Base-by-base conservation (phyloP, 2,888 invertebrate genomes). In the Caenorhabditis panamensis region DNA sequence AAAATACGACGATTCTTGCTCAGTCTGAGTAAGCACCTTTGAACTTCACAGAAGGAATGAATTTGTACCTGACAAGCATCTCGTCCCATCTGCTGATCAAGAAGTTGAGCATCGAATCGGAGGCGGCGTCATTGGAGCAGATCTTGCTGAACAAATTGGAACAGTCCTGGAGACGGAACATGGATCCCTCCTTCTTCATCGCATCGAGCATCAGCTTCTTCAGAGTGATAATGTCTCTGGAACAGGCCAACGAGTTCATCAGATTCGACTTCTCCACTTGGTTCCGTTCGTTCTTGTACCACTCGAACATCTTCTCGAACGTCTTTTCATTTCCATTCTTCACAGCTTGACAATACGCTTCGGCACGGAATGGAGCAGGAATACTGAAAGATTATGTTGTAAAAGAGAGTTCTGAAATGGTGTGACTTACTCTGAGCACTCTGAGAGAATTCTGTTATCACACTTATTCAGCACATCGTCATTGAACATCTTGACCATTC, bases 311-410 rank as follows among this genome's bases (percentile, higher is more conserved):
- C 61, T 79, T 72, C 9, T 88, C 83, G 64, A 82, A 90, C 6
- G 82, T 86, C 6, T 78, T 69, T 9, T 84, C 77, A n/a, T 85
- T 68, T 18, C 88, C 88, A 56, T 86, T 84, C 59, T 78, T 81
- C 0, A 90, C 86, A 11, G 89, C 90, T 37, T 82, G 77, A 76
- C 90, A 90, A 64, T 90, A 90, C 22, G 85, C 82, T 26, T 78
- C 56, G 0, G 58, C 49, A 18, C 90, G 83, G 18, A 90, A 80
- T 28, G 88, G 87, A 28, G 88, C 86, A 0, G 89, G 79, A 5
- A 90, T 84, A 64, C 87, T 86, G 37, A 68, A 87, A 68, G 20
- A 18, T n/a, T n/a, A 54, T 36, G 9, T 2, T 8, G 26, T 44
- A 4, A n/a, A n/a, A n/a, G n/a, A n/a, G n/a, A n/a, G n/a, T n/a